Percentiles rank a stretch among this genome's conserved stretches.
Conservation (phyloP, 2,888 invertebrate species). For the Lasioglossum morio region DNA sequence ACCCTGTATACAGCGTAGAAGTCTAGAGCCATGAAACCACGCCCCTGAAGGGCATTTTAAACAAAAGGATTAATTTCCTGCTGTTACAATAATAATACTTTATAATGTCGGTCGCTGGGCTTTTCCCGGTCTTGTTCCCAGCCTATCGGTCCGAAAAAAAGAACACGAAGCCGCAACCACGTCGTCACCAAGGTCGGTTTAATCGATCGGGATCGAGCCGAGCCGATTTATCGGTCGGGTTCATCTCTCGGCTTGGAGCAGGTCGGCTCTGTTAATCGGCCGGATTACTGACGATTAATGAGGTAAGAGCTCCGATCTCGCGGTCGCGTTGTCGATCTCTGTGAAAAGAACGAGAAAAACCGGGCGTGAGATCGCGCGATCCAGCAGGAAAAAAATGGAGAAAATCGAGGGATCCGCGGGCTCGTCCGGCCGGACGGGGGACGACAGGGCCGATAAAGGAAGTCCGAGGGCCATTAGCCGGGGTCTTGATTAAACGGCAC, state of each 20-base stretch:
- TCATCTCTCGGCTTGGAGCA: conserved; percentile 6
- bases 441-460: conserved; percentile 68
- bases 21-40: neutral
- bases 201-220: conserved; percentile 26
- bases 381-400: neutral
- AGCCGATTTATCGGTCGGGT: conserved; percentile 18
- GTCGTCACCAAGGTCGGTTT: conserved; percentile 38
- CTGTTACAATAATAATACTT: neutral
- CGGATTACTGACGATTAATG: conserved; percentile 22
- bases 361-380: neutral
- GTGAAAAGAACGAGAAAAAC: neutral
- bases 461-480: conserved; percentile 61
- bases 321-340: neutral
- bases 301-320: neutral
- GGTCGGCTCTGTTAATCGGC: conserved; percentile 42
- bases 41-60: neutral
- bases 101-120: neutral
- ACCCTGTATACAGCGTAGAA: no score
- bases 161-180: neutral
- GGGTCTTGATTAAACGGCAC: conserved; percentile 77
- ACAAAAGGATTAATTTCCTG: neutral
- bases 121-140: neutral
- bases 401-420: neutral
- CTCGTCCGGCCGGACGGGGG: conserved; percentile 22
- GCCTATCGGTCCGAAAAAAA: neutral